Conservation (phyloP, 1,140 invertebrate genomes). For the Drosophila littoralis region DNA sequence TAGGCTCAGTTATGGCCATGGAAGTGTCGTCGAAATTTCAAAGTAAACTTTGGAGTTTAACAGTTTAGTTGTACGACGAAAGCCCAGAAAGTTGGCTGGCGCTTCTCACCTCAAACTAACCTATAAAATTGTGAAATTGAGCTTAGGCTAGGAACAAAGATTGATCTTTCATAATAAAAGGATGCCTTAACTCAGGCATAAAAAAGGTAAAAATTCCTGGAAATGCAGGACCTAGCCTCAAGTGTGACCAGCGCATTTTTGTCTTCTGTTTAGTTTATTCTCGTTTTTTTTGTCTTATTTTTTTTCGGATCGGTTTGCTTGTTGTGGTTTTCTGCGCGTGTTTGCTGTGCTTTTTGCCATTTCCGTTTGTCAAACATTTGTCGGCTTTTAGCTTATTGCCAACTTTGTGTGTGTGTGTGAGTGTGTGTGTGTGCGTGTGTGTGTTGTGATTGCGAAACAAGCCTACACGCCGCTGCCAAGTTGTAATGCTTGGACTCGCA, state of each 20-base stretch:
- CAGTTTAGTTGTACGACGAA: no score
- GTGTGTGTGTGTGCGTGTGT: constrained; percentile 32
- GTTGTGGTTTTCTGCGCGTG: constrained; percentile 31
- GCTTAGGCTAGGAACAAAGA: not conserved
- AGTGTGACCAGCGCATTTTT: not conserved
- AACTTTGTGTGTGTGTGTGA: constrained; percentile 42
- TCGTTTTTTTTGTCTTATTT: not conserved
- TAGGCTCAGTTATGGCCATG: no score
- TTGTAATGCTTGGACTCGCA: constrained; percentile 49
- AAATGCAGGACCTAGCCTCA: constrained; percentile 8
- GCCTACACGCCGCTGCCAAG: constrained; percentile 62
- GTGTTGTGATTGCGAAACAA: constrained; percentile 65
- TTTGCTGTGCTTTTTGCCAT: constrained; percentile 61
- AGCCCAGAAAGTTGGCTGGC: no score
- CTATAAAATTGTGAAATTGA: no score
- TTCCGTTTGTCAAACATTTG: constrained; percentile 82
- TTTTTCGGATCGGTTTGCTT: not conserved
- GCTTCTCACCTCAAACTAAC: no score
- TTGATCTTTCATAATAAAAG: no score
- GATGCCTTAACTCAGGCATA: no score
- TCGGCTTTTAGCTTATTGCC: constrained; percentile 79
- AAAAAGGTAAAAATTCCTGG: constrained; percentile 3
- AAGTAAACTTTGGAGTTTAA: no score
- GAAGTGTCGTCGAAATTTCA: no score
- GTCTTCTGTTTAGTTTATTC: not conserved